These are phyloP conservation scores for Cylas formicarius DNA, from an alignment of 1,140 invertebrate species.

Conservation along the genomic window DNA sequence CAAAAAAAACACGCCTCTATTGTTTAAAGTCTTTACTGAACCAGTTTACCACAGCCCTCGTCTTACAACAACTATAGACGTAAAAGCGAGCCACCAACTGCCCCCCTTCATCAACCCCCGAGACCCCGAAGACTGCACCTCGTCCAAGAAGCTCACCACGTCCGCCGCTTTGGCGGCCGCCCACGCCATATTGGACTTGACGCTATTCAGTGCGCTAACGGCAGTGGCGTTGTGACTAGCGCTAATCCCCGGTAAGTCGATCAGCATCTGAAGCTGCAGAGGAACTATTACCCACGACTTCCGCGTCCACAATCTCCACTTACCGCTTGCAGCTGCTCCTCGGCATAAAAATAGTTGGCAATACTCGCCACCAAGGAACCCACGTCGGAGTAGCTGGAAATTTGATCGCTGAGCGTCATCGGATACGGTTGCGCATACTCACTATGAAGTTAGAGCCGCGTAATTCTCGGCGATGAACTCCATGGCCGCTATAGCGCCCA, in stretches of 20 bases:
- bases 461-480: slow-evolving; percentile 41
- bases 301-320: neutral
- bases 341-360: slow-evolving; percentile 8
- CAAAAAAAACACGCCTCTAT: too few species aligned
- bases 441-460: neutral
- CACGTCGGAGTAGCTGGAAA: slow-evolving; percentile 7
- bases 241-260: slow-evolving; percentile 1
- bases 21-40: too few species aligned
- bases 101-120: slow-evolving; percentile 8
- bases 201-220: neutral
- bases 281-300: neutral
- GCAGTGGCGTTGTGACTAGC: neutral
- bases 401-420: neutral
- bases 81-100: slow-evolving; percentile 9
- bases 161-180: neutral
- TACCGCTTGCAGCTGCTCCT: slow-evolving; percentile 3
- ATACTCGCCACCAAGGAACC: slow-evolving; percentile 4
- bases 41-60: too few species aligned
- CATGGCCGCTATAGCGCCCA: slow-evolving; percentile 43
- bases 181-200: slow-evolving; percentile 9
- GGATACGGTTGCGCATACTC: neutral
- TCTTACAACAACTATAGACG: slow-evolving; percentile 10
- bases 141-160: neutral
- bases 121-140: neutral
- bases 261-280: slow-evolving; percentile 4